phyloP scores from a whole-genome alignment of 2,888 invertebrate genomes.

The Andrena camellia region DNA sequence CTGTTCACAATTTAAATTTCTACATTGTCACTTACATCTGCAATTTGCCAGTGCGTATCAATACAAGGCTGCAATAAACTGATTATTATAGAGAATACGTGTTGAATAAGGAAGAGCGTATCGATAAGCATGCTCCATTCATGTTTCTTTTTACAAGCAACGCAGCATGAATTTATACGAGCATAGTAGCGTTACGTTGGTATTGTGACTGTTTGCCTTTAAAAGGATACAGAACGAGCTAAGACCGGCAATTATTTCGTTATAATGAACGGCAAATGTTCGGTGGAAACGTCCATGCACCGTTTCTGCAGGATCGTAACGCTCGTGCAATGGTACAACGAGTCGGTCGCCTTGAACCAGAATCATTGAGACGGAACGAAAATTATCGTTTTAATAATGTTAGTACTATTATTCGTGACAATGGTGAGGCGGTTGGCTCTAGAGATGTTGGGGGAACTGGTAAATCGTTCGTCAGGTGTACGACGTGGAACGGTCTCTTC shows the following conservation, averaged over 20 bases:
- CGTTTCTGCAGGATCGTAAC: conserved; percentile 33
- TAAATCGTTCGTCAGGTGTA: not conserved
- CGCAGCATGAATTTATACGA: no score
- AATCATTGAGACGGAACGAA: conserved; percentile 82
- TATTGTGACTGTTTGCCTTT: not conserved
- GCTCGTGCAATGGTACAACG: conserved; percentile 45
- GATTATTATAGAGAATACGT: no score
- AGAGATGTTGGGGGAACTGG: not conserved
- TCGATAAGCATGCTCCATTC: no score
- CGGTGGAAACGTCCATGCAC: conserved; percentile 49
- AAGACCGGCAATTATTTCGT: conserved; percentile 1
- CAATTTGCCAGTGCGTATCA: no score
- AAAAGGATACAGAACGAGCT: not conserved
- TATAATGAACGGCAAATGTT: conserved; percentile 9
- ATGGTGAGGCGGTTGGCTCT: not conserved
- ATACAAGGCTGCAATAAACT: no score
- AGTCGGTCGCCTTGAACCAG: conserved; percentile 82
- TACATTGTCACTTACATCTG: no score
- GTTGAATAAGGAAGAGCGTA: no score
- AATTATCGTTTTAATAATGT: conserved; percentile 76
- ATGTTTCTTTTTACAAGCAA: no score
- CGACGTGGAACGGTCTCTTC: no score
- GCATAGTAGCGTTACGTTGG: no score
- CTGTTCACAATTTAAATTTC: no score
- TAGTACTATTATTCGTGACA: conserved; percentile 55